Conservation (phyloP, 2,888 invertebrate species). For the Tryphoninae sp. region DNA sequence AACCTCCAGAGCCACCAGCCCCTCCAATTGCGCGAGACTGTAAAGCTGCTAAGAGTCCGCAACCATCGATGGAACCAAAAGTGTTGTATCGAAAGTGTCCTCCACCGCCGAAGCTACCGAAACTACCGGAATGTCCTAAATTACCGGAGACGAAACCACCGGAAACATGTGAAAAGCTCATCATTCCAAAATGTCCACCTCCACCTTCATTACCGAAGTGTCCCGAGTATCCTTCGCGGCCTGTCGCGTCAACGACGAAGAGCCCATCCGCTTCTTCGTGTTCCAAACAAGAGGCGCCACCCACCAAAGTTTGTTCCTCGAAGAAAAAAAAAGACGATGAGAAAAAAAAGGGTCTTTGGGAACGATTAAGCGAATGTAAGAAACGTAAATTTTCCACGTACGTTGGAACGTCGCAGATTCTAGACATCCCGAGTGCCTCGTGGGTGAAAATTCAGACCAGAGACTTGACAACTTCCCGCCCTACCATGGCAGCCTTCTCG, state of each 20-base stretch:
- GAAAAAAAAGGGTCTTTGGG: slow-evolving; percentile 51
- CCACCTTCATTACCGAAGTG: slow-evolving; percentile 56
- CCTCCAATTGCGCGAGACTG: slow-evolving; percentile 10
- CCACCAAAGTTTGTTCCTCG: slow-evolving; percentile 12
- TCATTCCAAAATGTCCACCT: slow-evolving; percentile 62
- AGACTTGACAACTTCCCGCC: slow-evolving; percentile 32
- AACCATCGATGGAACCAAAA: slow-evolving; percentile 32
- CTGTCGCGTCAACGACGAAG: slow-evolving; percentile 2
- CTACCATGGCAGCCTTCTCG: slow-evolving; percentile 28
- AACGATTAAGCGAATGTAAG: slow-evolving; percentile 40
- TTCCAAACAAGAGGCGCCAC: not conserved
- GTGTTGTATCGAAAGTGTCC: slow-evolving; percentile 64
- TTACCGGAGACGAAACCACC: slow-evolving; percentile 26
- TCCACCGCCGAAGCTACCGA: slow-evolving; percentile 62
- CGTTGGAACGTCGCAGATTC: not conserved
- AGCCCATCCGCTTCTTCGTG: not conserved
- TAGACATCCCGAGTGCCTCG: not conserved
- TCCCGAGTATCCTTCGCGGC: slow-evolving; percentile 47
- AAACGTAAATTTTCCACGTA: slow-evolving; percentile 62
- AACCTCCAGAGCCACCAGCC: slow-evolving; percentile 13
- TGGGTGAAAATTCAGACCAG: not conserved
- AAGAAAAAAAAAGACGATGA: not conserved
- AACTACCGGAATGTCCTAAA: slow-evolving; percentile 60
- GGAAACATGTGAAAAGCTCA: slow-evolving; percentile 16
- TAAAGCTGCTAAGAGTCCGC: slow-evolving; percentile 7